Conservation (phyloP, 1,140 invertebrate genomes). For the Latrodectus geometricus region DNA sequence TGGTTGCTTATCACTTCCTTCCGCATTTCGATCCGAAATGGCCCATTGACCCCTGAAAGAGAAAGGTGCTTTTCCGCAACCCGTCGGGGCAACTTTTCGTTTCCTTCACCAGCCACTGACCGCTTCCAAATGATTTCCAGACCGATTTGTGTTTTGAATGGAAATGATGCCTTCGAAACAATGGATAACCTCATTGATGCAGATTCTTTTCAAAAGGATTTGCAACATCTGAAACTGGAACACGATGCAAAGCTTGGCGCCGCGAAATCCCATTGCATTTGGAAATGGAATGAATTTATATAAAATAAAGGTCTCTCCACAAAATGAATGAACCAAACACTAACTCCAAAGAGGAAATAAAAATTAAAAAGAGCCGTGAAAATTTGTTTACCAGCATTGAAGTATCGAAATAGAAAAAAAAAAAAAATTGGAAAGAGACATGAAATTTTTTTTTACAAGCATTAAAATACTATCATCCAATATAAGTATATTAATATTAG, state of each 20-base stretch:
- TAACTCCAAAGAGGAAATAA: too few relatives aligned
- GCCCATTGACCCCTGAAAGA: slow-evolving; percentile 24
- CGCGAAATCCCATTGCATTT: neutral
- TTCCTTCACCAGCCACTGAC: neutral
- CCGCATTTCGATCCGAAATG: neutral
- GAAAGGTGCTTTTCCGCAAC: neutral
- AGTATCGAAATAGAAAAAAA: too few relatives aligned
- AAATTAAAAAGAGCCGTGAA: too few relatives aligned
- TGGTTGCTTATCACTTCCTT: neutral
- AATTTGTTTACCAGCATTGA: too few relatives aligned
- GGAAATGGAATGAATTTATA: neutral
- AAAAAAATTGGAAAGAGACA: too few relatives aligned
- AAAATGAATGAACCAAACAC: too few relatives aligned
- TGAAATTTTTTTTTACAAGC: too few relatives aligned
- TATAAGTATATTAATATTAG: too few relatives aligned
- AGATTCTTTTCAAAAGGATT: neutral
- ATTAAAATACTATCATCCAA: too few relatives aligned
- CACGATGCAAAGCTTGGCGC: neutral
- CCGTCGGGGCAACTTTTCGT: neutral
- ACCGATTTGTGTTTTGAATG: neutral
- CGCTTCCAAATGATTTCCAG: neutral
- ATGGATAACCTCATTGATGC: neutral
- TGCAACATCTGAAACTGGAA: neutral
- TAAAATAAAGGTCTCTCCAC: too few relatives aligned
- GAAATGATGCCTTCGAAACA: neutral